A percentile compares a stretch with the other conserved stretches of the same genome.
Conservation (phyloP, 1,140 invertebrate genomes). For the Grapholita molesta region DNA sequence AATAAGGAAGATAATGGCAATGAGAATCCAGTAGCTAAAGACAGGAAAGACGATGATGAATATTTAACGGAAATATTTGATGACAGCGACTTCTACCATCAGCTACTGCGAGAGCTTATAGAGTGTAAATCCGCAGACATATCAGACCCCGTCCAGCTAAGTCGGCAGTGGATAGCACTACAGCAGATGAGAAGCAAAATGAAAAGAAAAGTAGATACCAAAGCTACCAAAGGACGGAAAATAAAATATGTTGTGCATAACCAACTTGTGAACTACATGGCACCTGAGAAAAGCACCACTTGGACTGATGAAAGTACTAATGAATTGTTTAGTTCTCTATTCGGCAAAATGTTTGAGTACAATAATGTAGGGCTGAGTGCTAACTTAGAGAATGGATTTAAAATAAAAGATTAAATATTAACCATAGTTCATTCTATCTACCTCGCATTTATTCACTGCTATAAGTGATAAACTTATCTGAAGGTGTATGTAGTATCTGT, state of each 20-base stretch:
- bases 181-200: slow-evolving; percentile 94
- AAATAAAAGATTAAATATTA: slow-evolving; percentile 44
- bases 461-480: too few relatives aligned
- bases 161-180: slow-evolving; percentile 92
- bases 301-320: slow-evolving; percentile 89
- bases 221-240: slow-evolving; percentile 94
- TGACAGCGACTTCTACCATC: slow-evolving; percentile 98
- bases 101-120: slow-evolving; percentile 93
- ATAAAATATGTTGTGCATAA: slow-evolving; percentile 94
- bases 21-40: slow-evolving; percentile 46
- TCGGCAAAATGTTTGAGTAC: slow-evolving; percentile 82
- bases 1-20: slow-evolving; percentile 49
- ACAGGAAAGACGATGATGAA: slow-evolving; percentile 78
- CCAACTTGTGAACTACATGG: slow-evolving; percentile 97
- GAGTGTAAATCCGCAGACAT: slow-evolving; percentile 92
- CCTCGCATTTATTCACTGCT: too few relatives aligned
- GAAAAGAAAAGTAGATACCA: slow-evolving; percentile 94
- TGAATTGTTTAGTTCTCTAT: slow-evolving; percentile 91
- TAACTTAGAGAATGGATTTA: slow-evolving; percentile 51
- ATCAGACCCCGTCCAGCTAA: slow-evolving; percentile 88
- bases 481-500: too few relatives aligned
- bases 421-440: slow-evolving; percentile 23
- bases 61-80: slow-evolving; percentile 94
- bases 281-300: slow-evolving; percentile 83
- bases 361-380: slow-evolving; percentile 63